phyloP scores from a whole-genome alignment of 2,113 vertebrate species.

The Ceyx melanurus region DNA sequence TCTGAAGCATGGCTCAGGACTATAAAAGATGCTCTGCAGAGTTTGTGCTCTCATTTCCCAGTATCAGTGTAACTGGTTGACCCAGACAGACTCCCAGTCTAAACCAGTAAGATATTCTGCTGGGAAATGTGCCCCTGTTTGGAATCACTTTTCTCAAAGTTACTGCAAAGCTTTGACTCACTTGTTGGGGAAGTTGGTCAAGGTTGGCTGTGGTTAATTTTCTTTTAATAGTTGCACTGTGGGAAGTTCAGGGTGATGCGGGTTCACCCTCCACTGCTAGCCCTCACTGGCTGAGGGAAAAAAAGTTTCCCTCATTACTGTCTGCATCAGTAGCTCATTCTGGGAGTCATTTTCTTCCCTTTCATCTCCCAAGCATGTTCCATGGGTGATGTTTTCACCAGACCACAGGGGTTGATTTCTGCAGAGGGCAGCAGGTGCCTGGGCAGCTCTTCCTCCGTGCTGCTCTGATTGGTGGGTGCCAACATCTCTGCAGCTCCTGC shows the following conservation, averaged over 20 bases:
- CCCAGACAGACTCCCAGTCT: not conserved
- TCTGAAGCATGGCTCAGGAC: not conserved
- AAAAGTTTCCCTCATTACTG: not conserved
- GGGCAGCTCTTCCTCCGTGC: not conserved
- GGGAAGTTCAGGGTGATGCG: not conserved
- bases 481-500: not conserved
- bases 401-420: not conserved
- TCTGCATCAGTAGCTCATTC: not conserved
- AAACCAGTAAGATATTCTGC: not conserved
- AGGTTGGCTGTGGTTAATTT: not conserved
- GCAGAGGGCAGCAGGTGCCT: not conserved
- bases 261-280: not conserved
- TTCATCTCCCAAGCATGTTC: not conserved
- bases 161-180: not conserved
- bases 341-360: not conserved
- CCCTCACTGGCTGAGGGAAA: not conserved
- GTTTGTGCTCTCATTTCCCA: constrained; percentile 8
- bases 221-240: not conserved
- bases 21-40: not conserved
- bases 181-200: not conserved
- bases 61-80: not conserved
- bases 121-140: not conserved
- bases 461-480: not conserved
- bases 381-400: not conserved
- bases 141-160: not conserved